Evolutionary conservation across 2,888 invertebrate genomes (phyloP).

Genomic region (Pterobdella sp.): DNA sequence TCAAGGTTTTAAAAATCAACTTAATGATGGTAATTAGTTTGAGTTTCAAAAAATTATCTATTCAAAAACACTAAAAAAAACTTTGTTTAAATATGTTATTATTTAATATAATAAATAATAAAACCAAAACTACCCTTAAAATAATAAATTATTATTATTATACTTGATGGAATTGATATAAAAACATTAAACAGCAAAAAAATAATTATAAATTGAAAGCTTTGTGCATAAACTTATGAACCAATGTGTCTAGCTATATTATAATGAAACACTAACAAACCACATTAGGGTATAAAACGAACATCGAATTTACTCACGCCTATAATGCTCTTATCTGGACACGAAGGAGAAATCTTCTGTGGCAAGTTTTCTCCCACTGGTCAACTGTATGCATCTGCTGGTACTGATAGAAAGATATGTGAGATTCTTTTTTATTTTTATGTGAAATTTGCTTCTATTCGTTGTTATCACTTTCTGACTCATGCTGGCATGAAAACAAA

Average conservation of each 20-base stretch:
- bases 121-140: neutral
- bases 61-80: no score
- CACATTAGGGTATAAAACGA: conserved; percentile 48
- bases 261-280: no score
- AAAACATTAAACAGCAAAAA: neutral
- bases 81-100: no score
- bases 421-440: conserved; percentile 54
- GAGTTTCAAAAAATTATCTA: no score
- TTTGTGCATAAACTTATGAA: no score
- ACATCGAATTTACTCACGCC: conserved; percentile 82
- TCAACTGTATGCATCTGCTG: conserved; percentile 81
- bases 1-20: no score
- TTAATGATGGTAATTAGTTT: no score
- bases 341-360: conserved; percentile 89
- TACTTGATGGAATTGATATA: neutral
- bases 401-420: conserved; percentile 92
- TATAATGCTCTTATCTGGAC: conserved; percentile 90
- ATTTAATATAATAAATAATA: neutral
- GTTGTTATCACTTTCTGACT: no score
- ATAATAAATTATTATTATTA: neutral
- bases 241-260: no score
- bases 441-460: no score
- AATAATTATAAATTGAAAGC: neutral
- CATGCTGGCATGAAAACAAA: no score
- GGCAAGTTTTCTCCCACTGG: conserved; percentile 93